Base-by-base conservation (phyloP, 2,113 vertebrate genomes). In the Toxotes chatareus region DNA sequence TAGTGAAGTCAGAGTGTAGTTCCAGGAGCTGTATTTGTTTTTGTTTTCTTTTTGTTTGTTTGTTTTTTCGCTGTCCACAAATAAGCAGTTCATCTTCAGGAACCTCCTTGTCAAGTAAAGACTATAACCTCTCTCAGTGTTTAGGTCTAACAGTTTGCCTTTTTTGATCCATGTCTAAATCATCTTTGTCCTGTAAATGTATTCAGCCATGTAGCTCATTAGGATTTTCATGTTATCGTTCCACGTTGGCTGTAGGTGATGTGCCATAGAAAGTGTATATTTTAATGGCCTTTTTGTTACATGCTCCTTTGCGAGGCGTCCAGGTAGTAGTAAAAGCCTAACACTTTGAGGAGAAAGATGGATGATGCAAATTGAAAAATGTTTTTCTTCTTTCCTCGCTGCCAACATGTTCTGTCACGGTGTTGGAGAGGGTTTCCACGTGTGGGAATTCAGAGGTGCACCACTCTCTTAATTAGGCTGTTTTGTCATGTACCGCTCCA, bases 391-490 rank as follows among this genome's bases (percentile, higher is more conserved):
- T 73, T 66, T 79, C 47, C 34, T 47, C 1, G 4, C 55, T 85
- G 77, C 78, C 77, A 86, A 80, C 76, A 66, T 87, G 84, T 86
- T 89, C 80, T 66, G 67, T 84, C 72, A 86, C 32, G 61, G 79
- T 86, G 76, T 42, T 82, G 75, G 70, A 80, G 77, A 78, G 71
- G 74, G 51, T 79, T 83, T 87, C 85, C 80, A 88, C 73, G 19
- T 79, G 65, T 89, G 91, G 91, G 91, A 90, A 91, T 93, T 92
- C 57, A 89, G 84, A 90, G 87, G 66, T 92, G 86, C 86, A 46
- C 66, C 73, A 53, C 85, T 88, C 89, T 85, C 60, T 91, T 93
- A 93, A 94, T 94, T 92, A 90, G 92, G 80, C 89, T 91, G 86
- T 89, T 92, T 92, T 87, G 87, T 92, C 86, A 88, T 88, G 90